phyloP scores from a whole-genome alignment of 2,797 vertebrate genomes.

The Siniperca scherzeri region DNA sequence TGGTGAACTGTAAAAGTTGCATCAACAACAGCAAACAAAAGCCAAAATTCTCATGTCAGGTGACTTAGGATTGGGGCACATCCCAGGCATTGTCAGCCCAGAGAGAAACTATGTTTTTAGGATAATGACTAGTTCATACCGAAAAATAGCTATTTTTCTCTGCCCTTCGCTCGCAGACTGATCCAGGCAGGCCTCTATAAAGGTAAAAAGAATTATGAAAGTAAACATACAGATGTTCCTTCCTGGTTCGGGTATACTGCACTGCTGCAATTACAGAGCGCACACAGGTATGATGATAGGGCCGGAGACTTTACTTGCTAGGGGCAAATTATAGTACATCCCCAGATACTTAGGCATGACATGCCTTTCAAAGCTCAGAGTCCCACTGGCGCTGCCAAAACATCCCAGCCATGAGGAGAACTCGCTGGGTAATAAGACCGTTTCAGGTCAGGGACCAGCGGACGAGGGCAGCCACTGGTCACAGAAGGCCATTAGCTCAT shows the following conservation, averaged over 20 bases:
- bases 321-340: constrained; percentile 81
- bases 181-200: constrained; percentile 70
- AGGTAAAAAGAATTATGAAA: constrained; percentile 79
- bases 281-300: constrained; percentile 81
- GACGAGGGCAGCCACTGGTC: neutral
- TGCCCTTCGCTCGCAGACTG: constrained; percentile 37
- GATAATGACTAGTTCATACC: constrained; percentile 74
- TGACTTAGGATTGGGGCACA: constrained; percentile 7
- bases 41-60: constrained; percentile 6
- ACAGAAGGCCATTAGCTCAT: constrained; percentile 13
- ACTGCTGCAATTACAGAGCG: constrained; percentile 81
- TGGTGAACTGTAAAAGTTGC: neutral
- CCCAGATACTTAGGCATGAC: constrained; percentile 57
- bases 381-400: constrained; percentile 48
- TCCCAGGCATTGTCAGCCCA: constrained; percentile 33
- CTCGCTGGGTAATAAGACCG: neutral
- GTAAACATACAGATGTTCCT: constrained; percentile 85
- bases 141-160: constrained; percentile 61
- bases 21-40: constrained; percentile 31
- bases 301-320: constrained; percentile 54
- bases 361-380: constrained; percentile 59
- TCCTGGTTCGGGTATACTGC: constrained; percentile 68
- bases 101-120: constrained; percentile 41
- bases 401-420: constrained; percentile 42
- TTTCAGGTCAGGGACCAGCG: constrained; percentile 10